These are phyloP conservation scores for Anguilla marmorata DNA, from an alignment of 2,797 vertebrate genomes.

Conservation along the genomic window DNA sequence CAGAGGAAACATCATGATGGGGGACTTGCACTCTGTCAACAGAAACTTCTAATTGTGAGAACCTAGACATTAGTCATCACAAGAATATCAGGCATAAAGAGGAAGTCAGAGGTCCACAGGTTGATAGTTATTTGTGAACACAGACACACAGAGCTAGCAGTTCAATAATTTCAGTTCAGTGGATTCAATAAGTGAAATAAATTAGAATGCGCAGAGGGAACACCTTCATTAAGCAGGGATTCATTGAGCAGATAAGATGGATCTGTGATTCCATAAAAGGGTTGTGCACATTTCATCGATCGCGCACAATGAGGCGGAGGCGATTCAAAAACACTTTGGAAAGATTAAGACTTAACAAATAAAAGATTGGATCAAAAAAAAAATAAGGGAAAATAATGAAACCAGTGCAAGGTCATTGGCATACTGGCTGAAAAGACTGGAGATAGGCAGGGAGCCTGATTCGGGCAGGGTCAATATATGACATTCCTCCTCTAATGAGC, in stretches of 20 bases:
- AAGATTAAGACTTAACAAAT: slow-evolving; percentile 72
- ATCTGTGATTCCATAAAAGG: slow-evolving; percentile 49
- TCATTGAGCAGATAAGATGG: slow-evolving; percentile 60
- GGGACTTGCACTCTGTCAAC: background rate
- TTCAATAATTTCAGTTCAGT: background rate
- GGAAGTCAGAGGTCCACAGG: background rate
- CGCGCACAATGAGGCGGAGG: slow-evolving; percentile 62
- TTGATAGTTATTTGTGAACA: background rate
- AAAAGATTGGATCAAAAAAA: slow-evolving; percentile 48
- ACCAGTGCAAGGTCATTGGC: background rate
- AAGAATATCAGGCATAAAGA: background rate
- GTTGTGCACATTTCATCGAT: slow-evolving; percentile 59
- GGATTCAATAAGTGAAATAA: slow-evolving; percentile 24
- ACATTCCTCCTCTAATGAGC: slow-evolving; percentile 18
- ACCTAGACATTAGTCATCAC: background rate
- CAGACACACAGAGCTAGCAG: background rate
- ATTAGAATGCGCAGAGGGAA: slow-evolving; percentile 34
- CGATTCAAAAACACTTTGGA: slow-evolving; percentile 54
- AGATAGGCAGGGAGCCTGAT: background rate
- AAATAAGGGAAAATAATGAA: background rate
- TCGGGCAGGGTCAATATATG: slow-evolving; percentile 11
- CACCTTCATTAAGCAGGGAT: slow-evolving; percentile 40
- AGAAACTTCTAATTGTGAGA: background rate
- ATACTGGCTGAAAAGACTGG: background rate
- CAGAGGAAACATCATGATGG: background rate